Conservation (phyloP, 2,888 invertebrate genomes). For the Syrista parreyssii region DNA sequence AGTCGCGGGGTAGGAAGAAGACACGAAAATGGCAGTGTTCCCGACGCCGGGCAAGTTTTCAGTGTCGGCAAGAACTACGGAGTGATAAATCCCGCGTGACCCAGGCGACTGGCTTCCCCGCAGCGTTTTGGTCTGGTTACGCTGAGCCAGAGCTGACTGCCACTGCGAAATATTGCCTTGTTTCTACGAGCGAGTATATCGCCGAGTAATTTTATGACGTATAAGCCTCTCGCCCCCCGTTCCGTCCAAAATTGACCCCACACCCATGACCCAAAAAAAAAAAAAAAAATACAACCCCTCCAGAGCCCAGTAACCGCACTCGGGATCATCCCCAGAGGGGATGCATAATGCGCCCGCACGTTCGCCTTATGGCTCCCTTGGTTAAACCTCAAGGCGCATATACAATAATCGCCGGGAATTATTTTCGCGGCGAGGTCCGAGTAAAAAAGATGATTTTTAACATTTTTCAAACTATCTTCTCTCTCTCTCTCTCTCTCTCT, state of each 20-base stretch:
- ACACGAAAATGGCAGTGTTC: constrained; percentile 6
- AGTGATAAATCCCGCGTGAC: constrained; percentile 57
- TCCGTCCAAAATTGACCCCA: constrained; percentile 19
- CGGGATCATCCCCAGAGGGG: neutral
- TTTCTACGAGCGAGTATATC: constrained; percentile 46
- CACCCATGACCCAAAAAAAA: too few relatives aligned
- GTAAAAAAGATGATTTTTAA: constrained; percentile 5
- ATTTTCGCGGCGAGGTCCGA: neutral
- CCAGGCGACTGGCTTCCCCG: constrained; percentile 37
- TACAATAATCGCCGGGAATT: neutral
- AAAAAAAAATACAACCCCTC: constrained; percentile 15
- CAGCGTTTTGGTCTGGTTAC: constrained; percentile 47
- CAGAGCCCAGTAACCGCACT: constrained; percentile 10
- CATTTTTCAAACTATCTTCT: constrained; percentile 4
- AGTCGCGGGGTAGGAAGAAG: neutral
- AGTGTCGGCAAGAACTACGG: constrained; percentile 43
- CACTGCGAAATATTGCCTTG: constrained; percentile 54
- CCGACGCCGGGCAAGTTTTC: neutral
- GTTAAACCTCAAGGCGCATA: neutral
- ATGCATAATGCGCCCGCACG: neutral
- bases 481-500: neutral
- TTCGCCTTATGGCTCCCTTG: neutral
- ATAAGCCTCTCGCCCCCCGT: constrained; percentile 38
- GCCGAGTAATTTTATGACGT: constrained; percentile 54
- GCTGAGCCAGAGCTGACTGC: constrained; percentile 33